Base-by-base conservation (phyloP, 2,797 vertebrate genomes). In the Argya squamiceps region DNA sequence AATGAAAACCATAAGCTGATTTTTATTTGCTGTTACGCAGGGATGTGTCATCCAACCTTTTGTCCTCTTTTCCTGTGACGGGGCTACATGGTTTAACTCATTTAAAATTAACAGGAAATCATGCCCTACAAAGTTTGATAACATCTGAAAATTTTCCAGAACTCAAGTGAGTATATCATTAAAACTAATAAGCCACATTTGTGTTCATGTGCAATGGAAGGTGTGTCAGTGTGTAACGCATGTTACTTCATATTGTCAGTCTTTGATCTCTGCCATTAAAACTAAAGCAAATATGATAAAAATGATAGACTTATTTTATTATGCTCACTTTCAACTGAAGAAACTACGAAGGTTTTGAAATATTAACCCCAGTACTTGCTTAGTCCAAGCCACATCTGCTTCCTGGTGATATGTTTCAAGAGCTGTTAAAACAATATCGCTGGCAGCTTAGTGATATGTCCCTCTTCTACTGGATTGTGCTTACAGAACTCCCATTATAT, bases 81-180 rank as follows among this genome's bases (percentile, higher is more conserved):
- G 99, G 99, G 74, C 98, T 99, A 94, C 98, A 98, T 96, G 98
- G 98, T 96, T 97, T 99, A 96, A 99, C 99, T 98, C 99, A 99
- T 97, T 98, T 99, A 97, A 99, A 99, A 98, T 97, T 99, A 98
- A 98, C 98, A 95, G 99, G 99, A 98, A 99, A 99, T 97, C 92
- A 95, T 89, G 98, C 98, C 83, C 98, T 99, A 87, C 98, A 98
- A 97, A 98, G 98, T 97, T 96, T 99, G 73, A 98, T 99, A 95
- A 98, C 98, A 86, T 98, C 98, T 87, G 98, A 99, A 96, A 98
- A 98, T 91, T 99, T 99, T 97, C 99, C 99, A 95, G 98, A 99
- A 90, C 98, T 99, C 96, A 99, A 98, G 99, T 99, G 97, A 98
- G 97, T 98, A 97, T 98, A 88, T 97, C 97, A 95, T 98, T 98